Conservation (phyloP, 2,797 vertebrate species). For the Adrianichthys oophorus region DNA sequence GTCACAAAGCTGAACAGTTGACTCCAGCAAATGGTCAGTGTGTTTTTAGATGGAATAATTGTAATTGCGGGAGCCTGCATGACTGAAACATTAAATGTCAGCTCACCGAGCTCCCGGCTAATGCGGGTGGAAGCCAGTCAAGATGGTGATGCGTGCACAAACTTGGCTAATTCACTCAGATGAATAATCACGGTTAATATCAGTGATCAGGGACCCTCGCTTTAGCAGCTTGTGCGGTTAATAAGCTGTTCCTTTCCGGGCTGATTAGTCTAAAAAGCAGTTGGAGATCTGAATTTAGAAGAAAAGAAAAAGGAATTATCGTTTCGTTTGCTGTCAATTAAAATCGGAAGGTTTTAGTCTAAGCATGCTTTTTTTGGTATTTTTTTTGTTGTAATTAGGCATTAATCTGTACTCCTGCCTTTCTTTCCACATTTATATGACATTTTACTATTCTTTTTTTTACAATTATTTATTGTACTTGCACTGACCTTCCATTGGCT, state of each 20-base stretch:
- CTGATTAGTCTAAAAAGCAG: slow-evolving; percentile 12
- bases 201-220: slow-evolving; percentile 7
- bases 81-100: slow-evolving; percentile 10
- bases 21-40: slow-evolving; percentile 13
- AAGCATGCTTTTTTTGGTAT: too few species aligned
- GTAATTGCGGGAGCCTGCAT: slow-evolving; percentile 21
- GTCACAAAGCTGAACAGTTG: slow-evolving; percentile 11
- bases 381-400: neutral
- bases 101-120: slow-evolving; percentile 21
- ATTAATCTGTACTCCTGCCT: neutral
- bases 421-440: too few species aligned
- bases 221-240: neutral
- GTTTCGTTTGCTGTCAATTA: slow-evolving; percentile 2
- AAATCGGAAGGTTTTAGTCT: too few species aligned
- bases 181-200: slow-evolving; percentile 21
- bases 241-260: slow-evolving; percentile 10
- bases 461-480: neutral
- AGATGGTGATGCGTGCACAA: slow-evolving; percentile 4
- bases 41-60: slow-evolving; percentile 21
- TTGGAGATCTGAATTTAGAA: slow-evolving; percentile 10
- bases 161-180: slow-evolving; percentile 19
- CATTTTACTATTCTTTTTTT: neutral
- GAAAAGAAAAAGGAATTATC: too few species aligned
- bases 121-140: slow-evolving; percentile 2
- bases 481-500: too few species aligned